These are phyloP conservation scores for Tringa solitaria DNA, from an alignment of 2,113 vertebrate genomes.

Conservation along the genomic window DNA sequence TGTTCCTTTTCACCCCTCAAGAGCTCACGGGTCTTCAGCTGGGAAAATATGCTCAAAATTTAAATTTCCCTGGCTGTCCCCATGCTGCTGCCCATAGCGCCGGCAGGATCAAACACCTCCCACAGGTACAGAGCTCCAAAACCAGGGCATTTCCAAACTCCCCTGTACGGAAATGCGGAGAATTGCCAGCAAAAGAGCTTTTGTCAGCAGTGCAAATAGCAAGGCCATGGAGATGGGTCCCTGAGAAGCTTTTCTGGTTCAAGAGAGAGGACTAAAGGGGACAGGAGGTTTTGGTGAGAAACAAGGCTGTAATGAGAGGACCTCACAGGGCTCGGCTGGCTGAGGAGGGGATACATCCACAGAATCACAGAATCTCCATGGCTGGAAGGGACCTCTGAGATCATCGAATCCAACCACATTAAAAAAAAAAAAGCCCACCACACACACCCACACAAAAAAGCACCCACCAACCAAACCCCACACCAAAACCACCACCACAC, in stretches of 20 bases:
- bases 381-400: no score
- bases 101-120: background rate
- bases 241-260: background rate
- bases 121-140: background rate
- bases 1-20: background rate
- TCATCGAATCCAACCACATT: no score
- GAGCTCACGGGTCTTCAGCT: background rate
- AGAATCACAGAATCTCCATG: no score
- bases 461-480: no score
- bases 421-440: no score
- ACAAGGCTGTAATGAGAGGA: background rate
- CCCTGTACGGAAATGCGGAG: background rate
- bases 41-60: background rate
- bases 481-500: no score
- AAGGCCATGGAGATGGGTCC: rapidly evolving
- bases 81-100: background rate
- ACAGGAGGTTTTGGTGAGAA: background rate
- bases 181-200: background rate
- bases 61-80: background rate
- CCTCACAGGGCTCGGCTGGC: background rate
- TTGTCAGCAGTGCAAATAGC: background rate
- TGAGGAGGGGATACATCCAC: background rate
- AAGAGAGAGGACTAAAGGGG: background rate
- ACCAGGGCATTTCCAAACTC: background rate
- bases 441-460: no score